Percentiles rank a stretch among this genome's conserved stretches.
Evolutionary conservation across 1,140 invertebrate genomes (phyloP).

Genomic region (Oedothorax gibbosus): DNA sequence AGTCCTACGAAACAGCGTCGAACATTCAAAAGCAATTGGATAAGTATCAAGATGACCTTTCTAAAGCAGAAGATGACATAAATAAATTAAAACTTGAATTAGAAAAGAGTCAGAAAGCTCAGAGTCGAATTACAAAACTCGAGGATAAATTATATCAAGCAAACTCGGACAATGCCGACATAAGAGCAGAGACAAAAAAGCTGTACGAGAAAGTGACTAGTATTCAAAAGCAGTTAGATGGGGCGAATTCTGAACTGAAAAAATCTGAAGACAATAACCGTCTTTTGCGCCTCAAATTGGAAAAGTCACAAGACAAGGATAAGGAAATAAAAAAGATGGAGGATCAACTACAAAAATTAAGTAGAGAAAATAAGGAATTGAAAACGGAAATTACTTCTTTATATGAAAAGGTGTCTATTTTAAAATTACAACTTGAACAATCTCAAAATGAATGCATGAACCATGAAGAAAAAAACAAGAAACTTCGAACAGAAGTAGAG

Average conservation of each 20-base stretch:
- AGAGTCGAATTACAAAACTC: conserved; percentile 20
- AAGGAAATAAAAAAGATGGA: conserved; percentile 56
- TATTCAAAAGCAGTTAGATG: conserved; percentile 81
- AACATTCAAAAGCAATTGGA: conserved; percentile 63
- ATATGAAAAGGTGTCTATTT: conserved; percentile 63
- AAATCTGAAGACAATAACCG: conserved; percentile 54
- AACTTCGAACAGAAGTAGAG: conserved; percentile 40
- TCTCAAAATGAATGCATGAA: conserved; percentile 61
- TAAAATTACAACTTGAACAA: conserved; percentile 63
- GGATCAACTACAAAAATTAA: conserved; percentile 46
- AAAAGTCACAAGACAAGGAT: conserved; percentile 53
- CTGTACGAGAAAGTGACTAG: conserved; percentile 73
- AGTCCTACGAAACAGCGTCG: conserved; percentile 63
- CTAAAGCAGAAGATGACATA: conserved; percentile 55
- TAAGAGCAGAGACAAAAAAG: conserved; percentile 63
- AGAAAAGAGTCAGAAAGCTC: conserved; percentile 40
- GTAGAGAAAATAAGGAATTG: conserved; percentile 55
- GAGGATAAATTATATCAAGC: conserved; percentile 53
- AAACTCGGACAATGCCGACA: conserved; percentile 50
- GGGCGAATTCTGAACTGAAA: conserved; percentile 64
- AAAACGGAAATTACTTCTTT: conserved; percentile 63
- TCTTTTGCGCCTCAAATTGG: conserved; percentile 46
- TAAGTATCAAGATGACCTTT: conserved; percentile 49
- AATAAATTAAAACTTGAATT: conserved; percentile 47
- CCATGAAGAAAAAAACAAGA: conserved; percentile 45